Base-by-base conservation (phyloP, 2,797 vertebrate species). In the Pachyuromys duprasi region DNA sequence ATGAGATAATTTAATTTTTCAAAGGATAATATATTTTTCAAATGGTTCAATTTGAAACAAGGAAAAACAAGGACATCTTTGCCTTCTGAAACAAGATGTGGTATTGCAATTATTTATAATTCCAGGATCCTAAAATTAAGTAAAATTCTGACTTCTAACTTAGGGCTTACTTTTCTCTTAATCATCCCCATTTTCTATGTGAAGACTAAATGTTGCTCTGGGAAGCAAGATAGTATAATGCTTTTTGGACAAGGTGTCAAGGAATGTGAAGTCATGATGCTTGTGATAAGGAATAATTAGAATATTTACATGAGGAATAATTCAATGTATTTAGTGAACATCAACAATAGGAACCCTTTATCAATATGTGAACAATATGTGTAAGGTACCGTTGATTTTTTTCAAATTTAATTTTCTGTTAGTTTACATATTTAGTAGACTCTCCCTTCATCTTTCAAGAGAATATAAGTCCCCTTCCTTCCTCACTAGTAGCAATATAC, bases 1-100 rank as follows among this genome's bases (percentile, higher is more conserved):
- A 80, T 26, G 76, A 45, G 65, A 96, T 96, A 91, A 86, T 94
- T 76, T 95, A 67, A 78, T 89, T 95, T 92, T 96, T 94, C 94
- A 80, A 90, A 82, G 81, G 86, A 96, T 91, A 93, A 86, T 86
- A 76, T 91, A 70, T 69, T 95, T 92, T 88, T 4, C 39, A 91
- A 95, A 33, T 91, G 72, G 8, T 91, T 97, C 62, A 70, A 15
- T 84, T 53, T 95, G 94, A 89, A 96, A 45, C 90, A 92, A 94
- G 49, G 57, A 89, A 72, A 97, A 95, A 22, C 49, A 94, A 95
- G 87, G 84, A 28, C 42, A 74, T 80, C 57, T 89, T 93, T 93
- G 86, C 72, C 42, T 84, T 87, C 80, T 91, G 91, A 94, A 86
- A 84, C 31, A 90, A 90, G 45, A 60, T 80, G 53, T 65, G 39